Evolutionary conservation across 2,797 vertebrate genomes (phyloP).

Genomic region (Danio kyathit): DNA sequence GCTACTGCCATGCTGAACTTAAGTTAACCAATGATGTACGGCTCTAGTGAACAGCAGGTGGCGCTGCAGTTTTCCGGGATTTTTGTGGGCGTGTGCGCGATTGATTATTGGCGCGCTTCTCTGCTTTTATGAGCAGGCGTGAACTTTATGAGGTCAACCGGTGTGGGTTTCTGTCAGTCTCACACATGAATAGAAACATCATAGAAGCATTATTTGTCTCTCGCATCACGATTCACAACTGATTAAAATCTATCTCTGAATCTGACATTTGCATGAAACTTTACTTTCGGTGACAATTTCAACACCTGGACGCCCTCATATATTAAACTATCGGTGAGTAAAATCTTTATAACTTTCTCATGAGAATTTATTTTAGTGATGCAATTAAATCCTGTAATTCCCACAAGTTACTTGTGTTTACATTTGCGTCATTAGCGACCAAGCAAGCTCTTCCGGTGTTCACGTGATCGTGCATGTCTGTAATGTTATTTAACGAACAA

Average conservation of each 20-base stretch:
- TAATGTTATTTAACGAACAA: no score
- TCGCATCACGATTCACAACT: not conserved
- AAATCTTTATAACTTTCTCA: not conserved
- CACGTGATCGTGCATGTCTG: not conserved
- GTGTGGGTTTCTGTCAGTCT: not conserved
- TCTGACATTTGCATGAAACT: not conserved
- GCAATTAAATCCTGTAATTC: not conserved
- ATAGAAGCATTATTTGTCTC: not conserved
- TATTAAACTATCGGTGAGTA: slow-evolving; percentile 18
- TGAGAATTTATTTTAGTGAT: not conserved
- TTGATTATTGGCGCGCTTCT: not conserved
- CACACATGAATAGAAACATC: not conserved
- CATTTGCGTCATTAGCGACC: not conserved
- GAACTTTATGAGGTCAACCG: not conserved
- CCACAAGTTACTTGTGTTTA: not conserved
- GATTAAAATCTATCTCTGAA: not conserved
- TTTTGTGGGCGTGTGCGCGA: not conserved
- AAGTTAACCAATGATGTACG: not conserved
- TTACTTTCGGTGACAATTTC: not conserved
- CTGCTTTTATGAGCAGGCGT: not conserved
- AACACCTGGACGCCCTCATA: not conserved
- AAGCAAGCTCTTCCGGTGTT: slow-evolving; percentile 18
- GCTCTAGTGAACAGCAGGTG: not conserved
- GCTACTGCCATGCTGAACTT: no score
- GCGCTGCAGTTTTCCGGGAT: not conserved